Conservation (phyloP, 2,113 vertebrate genomes). For the Burhinus oedicnemus region DNA sequence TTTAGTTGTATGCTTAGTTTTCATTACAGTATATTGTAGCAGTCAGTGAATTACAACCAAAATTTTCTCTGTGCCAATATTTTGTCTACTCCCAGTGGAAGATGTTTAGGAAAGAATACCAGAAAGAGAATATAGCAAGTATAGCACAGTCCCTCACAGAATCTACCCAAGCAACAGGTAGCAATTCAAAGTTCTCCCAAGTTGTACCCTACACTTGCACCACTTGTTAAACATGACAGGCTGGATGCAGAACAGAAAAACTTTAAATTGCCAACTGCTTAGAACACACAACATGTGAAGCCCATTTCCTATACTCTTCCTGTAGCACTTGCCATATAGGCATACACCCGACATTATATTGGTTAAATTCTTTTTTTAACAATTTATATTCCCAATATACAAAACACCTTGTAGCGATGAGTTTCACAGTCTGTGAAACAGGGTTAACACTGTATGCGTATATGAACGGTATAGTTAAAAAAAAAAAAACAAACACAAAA, state of each 20-base stretch:
- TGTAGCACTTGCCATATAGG: background rate
- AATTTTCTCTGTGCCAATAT: background rate
- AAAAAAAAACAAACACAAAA: too few relatives aligned
- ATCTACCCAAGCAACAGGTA: background rate
- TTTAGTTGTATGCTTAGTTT: background rate
- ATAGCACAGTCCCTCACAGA: background rate
- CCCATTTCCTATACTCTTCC: background rate
- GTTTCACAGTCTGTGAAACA: background rate
- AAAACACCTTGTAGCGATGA: background rate
- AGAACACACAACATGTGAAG: background rate
- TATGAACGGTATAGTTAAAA: background rate
- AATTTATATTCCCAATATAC: background rate
- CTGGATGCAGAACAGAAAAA: background rate
- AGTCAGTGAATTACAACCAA: background rate
- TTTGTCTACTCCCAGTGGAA: background rate
- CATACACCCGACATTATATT: background rate
- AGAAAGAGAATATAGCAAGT: background rate
- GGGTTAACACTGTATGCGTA: background rate
- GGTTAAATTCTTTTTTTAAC: background rate
- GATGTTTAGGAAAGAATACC: background rate
- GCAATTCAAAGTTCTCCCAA: background rate
- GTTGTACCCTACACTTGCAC: background rate
- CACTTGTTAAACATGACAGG: background rate
- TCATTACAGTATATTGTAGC: background rate
- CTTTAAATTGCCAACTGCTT: background rate